phyloP scores from a whole-genome alignment of 2,888 invertebrate genomes.

The Lomographa bimaculata region DNA sequence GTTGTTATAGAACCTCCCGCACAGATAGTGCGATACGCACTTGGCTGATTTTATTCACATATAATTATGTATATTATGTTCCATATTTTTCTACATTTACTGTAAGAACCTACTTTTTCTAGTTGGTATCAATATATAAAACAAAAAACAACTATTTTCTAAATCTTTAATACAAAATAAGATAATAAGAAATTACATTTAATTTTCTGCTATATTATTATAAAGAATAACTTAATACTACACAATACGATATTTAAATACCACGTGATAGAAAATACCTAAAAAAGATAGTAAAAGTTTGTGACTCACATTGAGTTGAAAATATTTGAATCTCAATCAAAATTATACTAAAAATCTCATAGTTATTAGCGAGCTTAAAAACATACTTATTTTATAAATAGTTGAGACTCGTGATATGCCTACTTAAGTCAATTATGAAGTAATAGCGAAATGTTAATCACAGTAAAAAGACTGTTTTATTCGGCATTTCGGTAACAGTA shows the following conservation, averaged over 20 bases:
- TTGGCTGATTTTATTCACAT: too few relatives aligned
- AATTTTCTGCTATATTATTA: conserved; percentile 7
- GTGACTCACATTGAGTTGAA: conserved; percentile 19
- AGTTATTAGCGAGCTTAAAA: too few relatives aligned
- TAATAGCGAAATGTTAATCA: conserved; percentile 13
- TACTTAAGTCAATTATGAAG: conserved; percentile 3
- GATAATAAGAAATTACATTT: conserved; percentile 7
- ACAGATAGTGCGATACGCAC: too few relatives aligned
- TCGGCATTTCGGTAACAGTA: too few relatives aligned
- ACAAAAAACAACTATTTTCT: too few relatives aligned
- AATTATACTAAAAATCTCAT: conserved; percentile 9
- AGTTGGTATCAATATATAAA: too few relatives aligned
- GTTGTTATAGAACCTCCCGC: too few relatives aligned
- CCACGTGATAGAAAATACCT: conserved; percentile 11
- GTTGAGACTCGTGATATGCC: neutral
- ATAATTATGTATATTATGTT: too few relatives aligned
- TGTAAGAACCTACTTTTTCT: too few relatives aligned
- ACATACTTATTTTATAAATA: too few relatives aligned
- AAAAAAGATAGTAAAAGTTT: conserved; percentile 12
- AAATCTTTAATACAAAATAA: conserved; percentile 18
- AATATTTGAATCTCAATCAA: conserved; percentile 17
- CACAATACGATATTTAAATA: conserved; percentile 13
- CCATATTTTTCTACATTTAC: too few relatives aligned
- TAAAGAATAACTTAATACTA: conserved; percentile 5
- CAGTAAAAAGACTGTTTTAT: conserved; percentile 18